These are phyloP conservation scores for Metallyticus violacea DNA, from an alignment of 2,888 invertebrate species.

Conservation along the genomic window DNA sequence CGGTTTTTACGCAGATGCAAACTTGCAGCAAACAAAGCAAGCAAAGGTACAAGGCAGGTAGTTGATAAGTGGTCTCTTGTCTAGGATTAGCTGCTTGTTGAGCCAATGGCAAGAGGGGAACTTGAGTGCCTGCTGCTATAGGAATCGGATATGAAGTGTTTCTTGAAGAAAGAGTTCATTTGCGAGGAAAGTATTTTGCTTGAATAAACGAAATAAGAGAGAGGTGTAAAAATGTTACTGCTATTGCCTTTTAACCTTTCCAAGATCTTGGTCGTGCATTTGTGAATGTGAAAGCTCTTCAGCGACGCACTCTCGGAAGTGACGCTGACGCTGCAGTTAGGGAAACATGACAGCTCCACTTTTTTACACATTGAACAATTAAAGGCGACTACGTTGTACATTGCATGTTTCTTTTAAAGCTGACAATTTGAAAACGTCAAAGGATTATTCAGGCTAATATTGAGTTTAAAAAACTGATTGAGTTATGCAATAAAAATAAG, in stretches of 20 bases:
- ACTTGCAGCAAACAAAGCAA: no score
- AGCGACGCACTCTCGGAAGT: not conserved
- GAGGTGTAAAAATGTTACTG: not conserved
- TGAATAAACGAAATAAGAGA: not conserved
- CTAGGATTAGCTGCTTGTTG: not conserved
- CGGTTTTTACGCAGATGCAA: not conserved
- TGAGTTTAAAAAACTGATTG: no score
- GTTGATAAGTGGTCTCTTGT: not conserved
- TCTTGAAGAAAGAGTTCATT: not conserved
- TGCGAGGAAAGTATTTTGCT: not conserved
- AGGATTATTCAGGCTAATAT: no score
- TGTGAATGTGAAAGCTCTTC: not conserved
- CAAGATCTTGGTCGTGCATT: not conserved
- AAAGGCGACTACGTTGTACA: no score
- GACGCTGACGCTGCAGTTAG: not conserved
- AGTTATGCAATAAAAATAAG: no score
- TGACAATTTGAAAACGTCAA: no score
- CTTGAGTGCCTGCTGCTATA: not conserved
- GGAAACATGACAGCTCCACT: not conserved
- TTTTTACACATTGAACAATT: not conserved
- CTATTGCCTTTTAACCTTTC: not conserved
- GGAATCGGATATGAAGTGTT: not conserved
- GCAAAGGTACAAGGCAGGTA: not conserved
- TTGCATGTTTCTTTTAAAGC: no score
- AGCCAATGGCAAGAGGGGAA: no score